These are phyloP conservation scores for Sphecodes monilicornis DNA, from an alignment of 2,888 invertebrate species.

Conservation along the genomic window DNA sequence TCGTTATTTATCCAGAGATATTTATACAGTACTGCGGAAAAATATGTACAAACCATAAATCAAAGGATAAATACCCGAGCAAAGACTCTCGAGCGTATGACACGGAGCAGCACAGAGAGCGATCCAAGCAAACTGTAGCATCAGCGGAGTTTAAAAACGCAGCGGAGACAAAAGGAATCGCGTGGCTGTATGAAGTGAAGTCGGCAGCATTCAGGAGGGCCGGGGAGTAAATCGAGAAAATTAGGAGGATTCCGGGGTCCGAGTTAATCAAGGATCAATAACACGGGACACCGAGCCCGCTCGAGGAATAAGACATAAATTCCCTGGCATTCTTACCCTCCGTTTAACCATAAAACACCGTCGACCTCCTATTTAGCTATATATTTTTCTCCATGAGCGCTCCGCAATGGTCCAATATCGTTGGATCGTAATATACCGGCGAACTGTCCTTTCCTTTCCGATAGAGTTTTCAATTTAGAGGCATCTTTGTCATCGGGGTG, in stretches of 20 bases:
- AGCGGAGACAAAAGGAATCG: constrained; percentile 4
- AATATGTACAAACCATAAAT: neutral
- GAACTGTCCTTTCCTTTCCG: constrained; percentile 61
- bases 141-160: constrained; percentile 14
- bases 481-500: constrained; percentile 65
- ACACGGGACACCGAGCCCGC: constrained; percentile 54
- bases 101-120: neutral
- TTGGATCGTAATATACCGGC: constrained; percentile 62
- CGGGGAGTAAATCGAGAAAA: constrained; percentile 12
- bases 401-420: constrained; percentile 73
- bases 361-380: constrained; percentile 69
- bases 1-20: neutral
- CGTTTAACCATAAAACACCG: constrained; percentile 69
- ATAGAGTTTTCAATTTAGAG: constrained; percentile 72
- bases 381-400: constrained; percentile 70
- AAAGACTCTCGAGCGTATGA: neutral
- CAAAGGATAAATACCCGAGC: neutral
- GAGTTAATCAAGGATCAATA: constrained; percentile 68
- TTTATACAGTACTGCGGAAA: neutral
- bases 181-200: neutral
- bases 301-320: constrained; percentile 68
- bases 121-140: neutral
- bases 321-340: constrained; percentile 59
- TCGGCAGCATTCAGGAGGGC: neutral
- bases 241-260: constrained; percentile 47